phyloP scores from a whole-genome alignment of 2,113 vertebrate species.

The Neogobius melanostomus region DNA sequence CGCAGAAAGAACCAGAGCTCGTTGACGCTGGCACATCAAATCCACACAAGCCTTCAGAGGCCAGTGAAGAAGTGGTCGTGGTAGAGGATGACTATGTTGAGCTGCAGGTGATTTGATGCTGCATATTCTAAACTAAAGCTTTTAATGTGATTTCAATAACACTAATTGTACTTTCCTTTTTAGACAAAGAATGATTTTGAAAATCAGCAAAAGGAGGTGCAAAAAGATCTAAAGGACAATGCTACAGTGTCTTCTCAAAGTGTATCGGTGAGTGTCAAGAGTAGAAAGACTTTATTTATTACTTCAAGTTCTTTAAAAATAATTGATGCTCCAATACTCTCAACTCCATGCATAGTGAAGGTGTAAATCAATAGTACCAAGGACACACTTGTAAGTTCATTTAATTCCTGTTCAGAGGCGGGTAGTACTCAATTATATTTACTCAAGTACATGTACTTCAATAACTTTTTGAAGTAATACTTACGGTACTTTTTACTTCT shows the following conservation, averaged over 20 bases:
- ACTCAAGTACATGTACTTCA: too few relatives aligned
- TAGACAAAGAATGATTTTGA: constrained; percentile 76
- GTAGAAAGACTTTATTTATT: not conserved
- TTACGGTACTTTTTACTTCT: too few relatives aligned
- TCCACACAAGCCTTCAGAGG: constrained; percentile 15
- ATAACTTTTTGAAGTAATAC: too few relatives aligned
- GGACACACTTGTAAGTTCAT: too few relatives aligned
- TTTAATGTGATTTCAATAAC: not conserved
- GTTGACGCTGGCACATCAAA: not conserved
- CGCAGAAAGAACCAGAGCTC: constrained; percentile 58
- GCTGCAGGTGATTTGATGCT: constrained; percentile 68
- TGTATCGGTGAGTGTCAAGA: constrained; percentile 48
- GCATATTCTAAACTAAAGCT: not conserved
- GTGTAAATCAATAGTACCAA: too few relatives aligned
- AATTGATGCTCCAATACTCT: too few relatives aligned
- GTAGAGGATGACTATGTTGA: constrained; percentile 78
- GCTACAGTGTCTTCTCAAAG: constrained; percentile 17
- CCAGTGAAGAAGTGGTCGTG: constrained; percentile 32
- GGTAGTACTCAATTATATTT: too few relatives aligned
- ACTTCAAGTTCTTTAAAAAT: too few relatives aligned
- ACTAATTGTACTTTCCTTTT: constrained; percentile 13
- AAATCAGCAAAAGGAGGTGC: constrained; percentile 45
- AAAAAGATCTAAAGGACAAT: constrained; percentile 41
- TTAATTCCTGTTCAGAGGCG: too few relatives aligned
- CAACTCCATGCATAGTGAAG: too few relatives aligned